Evolutionary conservation across 2,113 vertebrate species (phyloP).

Genomic region (Raja brachyura): DNA sequence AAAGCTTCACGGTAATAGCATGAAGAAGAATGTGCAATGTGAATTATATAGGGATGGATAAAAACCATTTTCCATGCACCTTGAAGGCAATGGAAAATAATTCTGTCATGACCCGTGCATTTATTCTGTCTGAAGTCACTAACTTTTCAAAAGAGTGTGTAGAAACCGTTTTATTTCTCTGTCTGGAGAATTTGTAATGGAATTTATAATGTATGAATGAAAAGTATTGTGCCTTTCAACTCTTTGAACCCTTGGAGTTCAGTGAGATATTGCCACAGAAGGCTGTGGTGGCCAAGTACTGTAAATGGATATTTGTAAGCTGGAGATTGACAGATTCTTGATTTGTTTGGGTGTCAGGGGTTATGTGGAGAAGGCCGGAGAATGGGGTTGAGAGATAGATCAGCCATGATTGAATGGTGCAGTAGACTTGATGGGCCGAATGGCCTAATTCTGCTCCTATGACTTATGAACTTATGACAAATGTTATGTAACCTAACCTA

Average conservation of each 20-base stretch:
- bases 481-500: neutral
- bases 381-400: no score
- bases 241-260: no score
- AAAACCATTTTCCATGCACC: neutral
- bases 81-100: neutral
- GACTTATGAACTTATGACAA: neutral
- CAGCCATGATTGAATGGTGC: no score
- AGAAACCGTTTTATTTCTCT: neutral
- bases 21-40: neutral
- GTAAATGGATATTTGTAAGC: no score
- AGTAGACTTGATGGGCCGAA: no score
- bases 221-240: no score
- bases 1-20: neutral
- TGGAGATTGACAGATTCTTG: no score
- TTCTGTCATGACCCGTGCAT: neutral
- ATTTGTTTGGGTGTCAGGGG: no score
- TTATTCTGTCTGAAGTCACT: conserved; percentile 17
- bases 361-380: no score
- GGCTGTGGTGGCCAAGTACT: no score
- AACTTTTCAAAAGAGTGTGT: neutral
- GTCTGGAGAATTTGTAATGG: neutral
- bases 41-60: neutral
- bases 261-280: neutral
- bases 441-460: no score
- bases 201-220: neutral